phyloP scores from a whole-genome alignment of 2,113 vertebrate genomes.

The Psittacara wagleri region DNA sequence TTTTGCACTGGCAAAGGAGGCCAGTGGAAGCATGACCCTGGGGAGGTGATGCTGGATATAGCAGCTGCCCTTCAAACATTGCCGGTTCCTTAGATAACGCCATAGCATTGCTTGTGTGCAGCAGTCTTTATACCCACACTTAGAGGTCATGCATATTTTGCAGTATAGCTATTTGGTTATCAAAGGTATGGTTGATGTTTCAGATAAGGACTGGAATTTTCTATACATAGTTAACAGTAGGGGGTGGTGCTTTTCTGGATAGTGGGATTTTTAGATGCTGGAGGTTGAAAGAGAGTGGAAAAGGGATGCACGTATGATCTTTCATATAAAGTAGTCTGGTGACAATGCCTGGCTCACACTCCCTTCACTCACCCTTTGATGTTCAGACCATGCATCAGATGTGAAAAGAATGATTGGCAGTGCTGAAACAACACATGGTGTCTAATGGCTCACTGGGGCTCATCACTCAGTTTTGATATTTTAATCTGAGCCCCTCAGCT shows the following conservation, averaged over 20 bases:
- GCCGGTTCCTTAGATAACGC: neutral
- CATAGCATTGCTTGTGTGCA: neutral
- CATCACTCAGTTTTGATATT: neutral
- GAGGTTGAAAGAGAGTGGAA: neutral
- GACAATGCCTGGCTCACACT: neutral
- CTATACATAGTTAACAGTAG: conserved; percentile 9
- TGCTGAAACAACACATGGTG: neutral
- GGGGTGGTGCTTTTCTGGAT: neutral
- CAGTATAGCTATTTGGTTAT: neutral
- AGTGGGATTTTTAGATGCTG: neutral
- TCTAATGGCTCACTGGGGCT: neutral
- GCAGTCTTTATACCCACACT: neutral
- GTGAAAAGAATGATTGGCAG: conserved; percentile 24
- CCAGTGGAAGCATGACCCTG: fast-evolving
- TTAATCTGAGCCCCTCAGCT: neutral
- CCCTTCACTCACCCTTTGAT: neutral
- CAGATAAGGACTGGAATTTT: neutral
- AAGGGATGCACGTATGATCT: neutral
- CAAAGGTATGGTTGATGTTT: conserved; percentile 16
- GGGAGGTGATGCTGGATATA: neutral
- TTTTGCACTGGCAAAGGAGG: neutral
- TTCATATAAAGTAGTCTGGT: neutral
- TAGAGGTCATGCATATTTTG: neutral
- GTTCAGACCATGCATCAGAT: neutral
- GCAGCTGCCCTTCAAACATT: neutral